Evolutionary conservation across 2,113 vertebrate species (phyloP).

Genomic region (Chamaea fasciata): DNA sequence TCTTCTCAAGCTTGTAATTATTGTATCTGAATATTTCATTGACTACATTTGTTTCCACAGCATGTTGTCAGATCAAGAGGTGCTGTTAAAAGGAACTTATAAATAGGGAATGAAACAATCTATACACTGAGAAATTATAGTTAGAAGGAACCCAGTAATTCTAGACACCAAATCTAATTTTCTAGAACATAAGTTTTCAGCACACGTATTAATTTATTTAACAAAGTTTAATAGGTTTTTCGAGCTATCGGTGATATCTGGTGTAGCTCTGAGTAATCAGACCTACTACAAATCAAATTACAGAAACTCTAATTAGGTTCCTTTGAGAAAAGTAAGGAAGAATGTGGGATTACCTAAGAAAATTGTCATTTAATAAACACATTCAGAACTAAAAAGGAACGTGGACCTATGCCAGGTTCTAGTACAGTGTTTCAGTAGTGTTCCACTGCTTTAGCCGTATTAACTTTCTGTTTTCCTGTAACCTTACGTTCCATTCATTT

Average conservation of each 20-base stretch:
- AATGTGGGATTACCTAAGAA: not conserved
- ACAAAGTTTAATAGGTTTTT: not conserved
- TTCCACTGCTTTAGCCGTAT: not conserved
- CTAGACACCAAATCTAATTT: not conserved
- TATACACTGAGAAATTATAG: not conserved
- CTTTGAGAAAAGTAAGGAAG: not conserved
- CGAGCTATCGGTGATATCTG: not conserved
- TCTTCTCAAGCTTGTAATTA: conserved; percentile 34
- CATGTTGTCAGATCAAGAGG: conserved; percentile 7
- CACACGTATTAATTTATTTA: not conserved
- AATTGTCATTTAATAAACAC: not conserved
- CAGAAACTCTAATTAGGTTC: not conserved
- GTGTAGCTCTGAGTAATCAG: not conserved
- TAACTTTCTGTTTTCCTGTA: not conserved
- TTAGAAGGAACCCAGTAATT: not conserved
- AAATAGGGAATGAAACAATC: not conserved
- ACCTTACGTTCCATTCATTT: not conserved
- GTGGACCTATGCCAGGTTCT: not conserved
- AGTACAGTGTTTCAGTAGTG: not conserved
- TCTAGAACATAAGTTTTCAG: not conserved
- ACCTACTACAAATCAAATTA: not conserved
- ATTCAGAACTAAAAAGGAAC: not conserved
- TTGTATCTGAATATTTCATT: conserved; percentile 16
- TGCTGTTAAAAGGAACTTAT: not conserved
- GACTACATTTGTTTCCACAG: conserved; percentile 39